Base-by-base conservation (phyloP, 2,888 invertebrate species). In the Pammene aurita region DNA sequence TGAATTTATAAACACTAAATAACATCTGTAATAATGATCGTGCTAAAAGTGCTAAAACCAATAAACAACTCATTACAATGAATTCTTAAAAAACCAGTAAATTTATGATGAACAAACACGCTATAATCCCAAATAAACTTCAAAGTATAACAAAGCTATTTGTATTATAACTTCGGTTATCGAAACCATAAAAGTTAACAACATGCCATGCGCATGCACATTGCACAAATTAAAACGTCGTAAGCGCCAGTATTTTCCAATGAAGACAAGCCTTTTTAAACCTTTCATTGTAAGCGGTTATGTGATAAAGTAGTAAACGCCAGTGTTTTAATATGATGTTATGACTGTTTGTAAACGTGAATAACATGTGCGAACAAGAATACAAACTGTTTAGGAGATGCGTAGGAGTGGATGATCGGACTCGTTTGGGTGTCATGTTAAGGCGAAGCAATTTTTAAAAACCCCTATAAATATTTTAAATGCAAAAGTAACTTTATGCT, bases 381-480 rank as follows among this genome's bases (percentile, higher is more conserved):
- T 57, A 70, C 73, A 71, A 75, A 77, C 77, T 72, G 80, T 80
- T 79, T 76, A 78, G 75, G 77, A 72, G 74, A 0, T 73, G 79
- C 72, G 80, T 80, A 75, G 80, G 80, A 68, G 80, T 38, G 66
- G 72, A 72, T 70, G 75, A 63, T 74, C 72, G 74, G 73, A 52
- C 66, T 42, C 5, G 58, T 52, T 41, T 34, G 58, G 14, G 16
- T 74, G 70, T 66, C 63, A 38, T 63, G 74, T 80, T 80, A 80
- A 80, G 78, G 79, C 63, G 70, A 71, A 73, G 26, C n/a, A n/a
- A 6, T 26, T 2, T n/a, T 48, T 48, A 7, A n/a, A n/a, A n/a
- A 38, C 6, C 38, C 7, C 9, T 9, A 38, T 6, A n/a, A n/a
- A n/a, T 9, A 38, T 38, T 7, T 38, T 9, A 38, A 9, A 7